phyloP scores from a whole-genome alignment of 2,888 invertebrate species.

The Sinelater perroti region DNA sequence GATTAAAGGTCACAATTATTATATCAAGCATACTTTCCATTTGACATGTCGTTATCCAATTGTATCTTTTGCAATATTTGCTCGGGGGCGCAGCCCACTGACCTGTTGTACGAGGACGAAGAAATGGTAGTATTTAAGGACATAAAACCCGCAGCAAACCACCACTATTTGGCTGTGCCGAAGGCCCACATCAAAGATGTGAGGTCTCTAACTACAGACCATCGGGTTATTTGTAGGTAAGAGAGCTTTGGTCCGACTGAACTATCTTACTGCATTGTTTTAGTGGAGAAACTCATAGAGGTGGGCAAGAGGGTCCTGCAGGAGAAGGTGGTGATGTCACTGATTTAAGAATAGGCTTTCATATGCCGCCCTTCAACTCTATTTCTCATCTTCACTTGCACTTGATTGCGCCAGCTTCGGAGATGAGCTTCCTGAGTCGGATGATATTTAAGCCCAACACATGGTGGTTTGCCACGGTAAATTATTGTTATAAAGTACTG shows the following conservation, averaged over 20 bases:
- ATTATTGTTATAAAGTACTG: no score
- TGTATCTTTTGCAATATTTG: conserved; percentile 83
- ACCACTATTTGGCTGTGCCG: conserved; percentile 82
- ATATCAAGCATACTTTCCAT: no score
- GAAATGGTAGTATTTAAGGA: conserved; percentile 83
- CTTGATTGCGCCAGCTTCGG: conserved; percentile 79
- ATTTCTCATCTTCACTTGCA: conserved; percentile 87
- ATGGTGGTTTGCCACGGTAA: conserved; percentile 85
- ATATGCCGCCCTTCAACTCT: conserved; percentile 90
- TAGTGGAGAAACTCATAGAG: conserved; percentile 75
- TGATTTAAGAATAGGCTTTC: conserved; percentile 76
- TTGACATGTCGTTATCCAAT: conserved; percentile 43
- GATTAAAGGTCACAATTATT: no score
- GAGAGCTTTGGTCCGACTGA: conserved; percentile 11
- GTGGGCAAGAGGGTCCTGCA: conserved; percentile 64
- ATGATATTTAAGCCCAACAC: conserved; percentile 77
- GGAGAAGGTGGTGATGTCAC: conserved; percentile 61
- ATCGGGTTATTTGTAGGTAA: conserved; percentile 63
- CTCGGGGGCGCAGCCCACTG: conserved; percentile 67
- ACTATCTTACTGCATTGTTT: conserved; percentile 30
- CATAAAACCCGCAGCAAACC: conserved; percentile 80
- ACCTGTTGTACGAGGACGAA: conserved; percentile 76
- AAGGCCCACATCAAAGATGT: conserved; percentile 80
- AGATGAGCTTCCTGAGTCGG: conserved; percentile 73
- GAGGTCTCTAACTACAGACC: conserved; percentile 70